A percentile compares a stretch with the other conserved stretches of the same genome.
Conservation (phyloP, 2,113 vertebrate genomes). For the Ursus arctos region DNA sequence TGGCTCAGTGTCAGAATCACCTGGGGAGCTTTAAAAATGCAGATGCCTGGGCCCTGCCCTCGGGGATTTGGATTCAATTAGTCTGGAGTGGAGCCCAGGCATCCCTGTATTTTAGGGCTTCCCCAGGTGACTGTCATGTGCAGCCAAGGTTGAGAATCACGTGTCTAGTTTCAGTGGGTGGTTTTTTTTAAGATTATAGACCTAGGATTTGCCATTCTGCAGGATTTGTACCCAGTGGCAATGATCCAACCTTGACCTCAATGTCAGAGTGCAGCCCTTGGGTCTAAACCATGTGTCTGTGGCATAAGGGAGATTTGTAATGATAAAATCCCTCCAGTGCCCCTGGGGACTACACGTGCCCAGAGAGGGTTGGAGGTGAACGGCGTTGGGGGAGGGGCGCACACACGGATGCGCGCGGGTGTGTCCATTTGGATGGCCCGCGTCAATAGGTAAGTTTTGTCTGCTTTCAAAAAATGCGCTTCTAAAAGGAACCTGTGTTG, state of each 20-base stretch:
- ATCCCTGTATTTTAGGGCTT: background rate
- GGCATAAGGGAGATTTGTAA: background rate
- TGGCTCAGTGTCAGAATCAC: background rate
- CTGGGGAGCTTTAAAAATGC: background rate
- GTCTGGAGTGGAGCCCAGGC: background rate
- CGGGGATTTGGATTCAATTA: background rate
- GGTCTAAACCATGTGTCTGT: background rate
- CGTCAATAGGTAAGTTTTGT: background rate
- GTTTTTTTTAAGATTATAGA: background rate
- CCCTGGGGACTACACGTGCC: background rate
- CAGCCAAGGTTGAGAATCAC: background rate
- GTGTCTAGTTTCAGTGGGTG: background rate
- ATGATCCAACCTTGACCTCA: background rate
- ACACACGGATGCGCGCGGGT: rapidly evolving
- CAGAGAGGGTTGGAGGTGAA: background rate
- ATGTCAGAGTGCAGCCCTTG: background rate
- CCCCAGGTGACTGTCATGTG: background rate
- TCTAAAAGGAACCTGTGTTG: background rate
- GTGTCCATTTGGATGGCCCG: background rate
- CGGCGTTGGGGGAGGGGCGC: background rate
- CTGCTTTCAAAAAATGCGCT: background rate
- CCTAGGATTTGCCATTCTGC: background rate
- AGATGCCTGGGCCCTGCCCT: background rate
- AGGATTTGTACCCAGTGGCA: background rate
- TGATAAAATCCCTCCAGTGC: background rate